A percentile compares a stretch with the other conserved stretches of the same genome.
Evolutionary conservation across 2,797 vertebrate species (phyloP).

Genomic region (Xerus rutilus): DNA sequence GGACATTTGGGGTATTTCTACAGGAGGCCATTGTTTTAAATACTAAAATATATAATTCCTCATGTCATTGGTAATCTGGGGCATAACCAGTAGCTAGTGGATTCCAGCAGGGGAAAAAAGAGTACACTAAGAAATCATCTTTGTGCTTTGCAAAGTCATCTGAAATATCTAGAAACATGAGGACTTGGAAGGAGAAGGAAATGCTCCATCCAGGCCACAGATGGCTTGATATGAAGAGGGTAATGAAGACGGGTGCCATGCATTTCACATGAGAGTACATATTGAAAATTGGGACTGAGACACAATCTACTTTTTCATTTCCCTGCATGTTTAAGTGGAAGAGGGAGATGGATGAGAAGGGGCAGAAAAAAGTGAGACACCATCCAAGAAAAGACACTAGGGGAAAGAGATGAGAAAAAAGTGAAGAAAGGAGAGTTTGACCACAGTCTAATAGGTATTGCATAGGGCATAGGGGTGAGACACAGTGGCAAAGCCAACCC

Average conservation of each 20-base stretch:
- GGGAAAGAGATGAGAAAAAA: not conserved
- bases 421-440: not conserved
- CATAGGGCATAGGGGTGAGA: not conserved
- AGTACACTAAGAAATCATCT: not conserved
- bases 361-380: not conserved
- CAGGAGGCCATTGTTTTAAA: not conserved
- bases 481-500: too few relatives aligned
- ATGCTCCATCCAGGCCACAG: fast-evolving
- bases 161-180: not conserved
- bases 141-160: not conserved
- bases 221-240: not conserved
- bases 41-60: not conserved
- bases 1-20: not conserved
- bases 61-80: not conserved
- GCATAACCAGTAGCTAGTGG: not conserved
- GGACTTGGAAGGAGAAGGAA: not conserved
- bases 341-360: not conserved
- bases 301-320: not conserved
- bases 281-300: not conserved
- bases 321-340: not conserved
- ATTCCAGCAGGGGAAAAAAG: not conserved
- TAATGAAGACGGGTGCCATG: not conserved
- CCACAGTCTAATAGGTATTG: not conserved
- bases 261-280: not conserved
- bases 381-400: not conserved